phyloP scores from a whole-genome alignment of 2,888 invertebrate species.

The Xylocampa areola region DNA sequence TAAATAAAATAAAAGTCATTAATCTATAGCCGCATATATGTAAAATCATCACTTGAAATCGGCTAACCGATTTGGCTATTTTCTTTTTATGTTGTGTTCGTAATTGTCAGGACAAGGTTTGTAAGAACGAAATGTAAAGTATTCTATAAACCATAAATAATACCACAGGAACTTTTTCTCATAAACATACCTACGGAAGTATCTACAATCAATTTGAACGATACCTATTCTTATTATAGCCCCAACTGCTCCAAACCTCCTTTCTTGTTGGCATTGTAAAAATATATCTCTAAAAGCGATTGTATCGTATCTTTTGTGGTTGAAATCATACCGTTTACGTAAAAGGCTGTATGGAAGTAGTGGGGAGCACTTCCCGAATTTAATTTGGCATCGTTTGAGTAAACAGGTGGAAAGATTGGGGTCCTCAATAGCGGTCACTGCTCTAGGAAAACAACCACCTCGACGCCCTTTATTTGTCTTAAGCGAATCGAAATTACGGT shows the following conservation, averaged over 20 bases:
- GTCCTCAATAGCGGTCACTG: slow-evolving; percentile 15
- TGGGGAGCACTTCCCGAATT: slow-evolving; percentile 24
- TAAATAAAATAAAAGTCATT: too few species aligned
- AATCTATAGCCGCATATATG: too few species aligned
- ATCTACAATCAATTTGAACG: too few species aligned
- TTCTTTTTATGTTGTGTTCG: too few species aligned
- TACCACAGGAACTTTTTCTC: too few species aligned
- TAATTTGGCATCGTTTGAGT: slow-evolving; percentile 47
- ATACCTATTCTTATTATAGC: too few species aligned
- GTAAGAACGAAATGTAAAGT: too few species aligned
- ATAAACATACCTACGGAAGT: too few species aligned
- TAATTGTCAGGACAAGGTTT: too few species aligned
- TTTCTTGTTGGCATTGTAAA: slow-evolving; percentile 13
- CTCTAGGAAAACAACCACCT: slow-evolving; percentile 38
- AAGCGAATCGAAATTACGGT: slow-evolving; percentile 40
- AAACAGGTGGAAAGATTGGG: slow-evolving; percentile 48
- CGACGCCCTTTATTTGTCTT: slow-evolving; percentile 30
- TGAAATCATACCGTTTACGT: slow-evolving; percentile 23
- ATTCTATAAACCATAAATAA: too few species aligned
- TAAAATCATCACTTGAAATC: too few species aligned
- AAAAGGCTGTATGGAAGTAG: slow-evolving; percentile 9
- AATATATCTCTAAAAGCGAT: slow-evolving; percentile 9
- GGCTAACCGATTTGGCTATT: too few species aligned
- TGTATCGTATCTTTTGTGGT: slow-evolving; percentile 22
- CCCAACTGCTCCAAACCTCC: neutral